Conservation (phyloP, 2,888 invertebrate genomes). For the Ichneumon xanthorius region DNA sequence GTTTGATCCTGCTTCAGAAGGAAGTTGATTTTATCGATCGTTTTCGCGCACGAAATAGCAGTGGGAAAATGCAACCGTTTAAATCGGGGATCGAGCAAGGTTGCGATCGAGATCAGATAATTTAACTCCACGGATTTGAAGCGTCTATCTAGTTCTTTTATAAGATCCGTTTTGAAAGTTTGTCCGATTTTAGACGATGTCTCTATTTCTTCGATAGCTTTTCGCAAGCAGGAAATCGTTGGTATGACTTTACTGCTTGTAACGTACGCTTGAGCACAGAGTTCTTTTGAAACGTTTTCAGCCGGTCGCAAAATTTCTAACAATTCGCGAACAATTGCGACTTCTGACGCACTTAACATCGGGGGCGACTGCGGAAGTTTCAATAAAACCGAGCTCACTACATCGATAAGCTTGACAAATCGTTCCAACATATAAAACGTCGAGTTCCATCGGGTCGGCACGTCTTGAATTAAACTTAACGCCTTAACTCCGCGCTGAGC, state of each 20-base stretch:
- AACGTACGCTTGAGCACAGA: constrained; percentile 64
- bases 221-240: constrained; percentile 46
- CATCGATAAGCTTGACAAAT: constrained; percentile 45
- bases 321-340: constrained; percentile 57
- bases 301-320: constrained; percentile 57
- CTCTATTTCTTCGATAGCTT: constrained; percentile 32
- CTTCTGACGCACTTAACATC: constrained; percentile 61
- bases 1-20: constrained; percentile 30
- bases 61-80: constrained; percentile 63
- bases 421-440: constrained; percentile 60
- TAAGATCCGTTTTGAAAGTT: neutral
- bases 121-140: constrained; percentile 69
- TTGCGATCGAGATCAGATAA: constrained; percentile 70
- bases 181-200: constrained; percentile 21
- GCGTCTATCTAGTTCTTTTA: constrained; percentile 54
- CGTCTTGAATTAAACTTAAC: constrained; percentile 57
- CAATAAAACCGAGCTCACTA: constrained; percentile 45
- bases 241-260: constrained; percentile 67
- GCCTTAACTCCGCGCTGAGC: constrained; percentile 25
- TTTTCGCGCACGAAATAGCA: neutral
- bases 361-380: constrained; percentile 40
- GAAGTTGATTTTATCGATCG: constrained; percentile 16
- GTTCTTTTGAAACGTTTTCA: constrained; percentile 61
- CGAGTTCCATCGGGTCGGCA: constrained; percentile 68
- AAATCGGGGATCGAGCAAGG: constrained; percentile 74